Base-by-base conservation (phyloP, 2,113 vertebrate genomes). In the Syrrhaptes paradoxus region DNA sequence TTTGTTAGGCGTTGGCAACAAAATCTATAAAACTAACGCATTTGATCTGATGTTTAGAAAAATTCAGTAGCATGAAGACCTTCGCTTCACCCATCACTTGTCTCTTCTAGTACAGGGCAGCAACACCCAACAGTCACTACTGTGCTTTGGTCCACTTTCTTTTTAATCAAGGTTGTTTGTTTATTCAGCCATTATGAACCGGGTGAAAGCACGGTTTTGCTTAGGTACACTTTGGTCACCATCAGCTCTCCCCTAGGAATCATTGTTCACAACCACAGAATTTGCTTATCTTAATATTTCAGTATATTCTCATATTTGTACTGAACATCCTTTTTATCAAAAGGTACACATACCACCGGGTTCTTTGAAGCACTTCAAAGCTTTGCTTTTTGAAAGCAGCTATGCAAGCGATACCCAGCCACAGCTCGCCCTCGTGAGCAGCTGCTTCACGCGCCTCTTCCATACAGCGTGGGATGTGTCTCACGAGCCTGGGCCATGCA, bases 281-380 rank as follows among this genome's bases (percentile, higher is more conserved):
- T 92, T 58, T 61, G 76, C 90, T 97, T 95, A 96, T 97, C 95
- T 96, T 96, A 94, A 7, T 93, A 95, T 93, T 94, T 86, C 95
- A 96, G 95, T 92, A 86, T 95, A 96, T 95, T 96, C 90, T 97
- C 76, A 48, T 92, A 96, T 92, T 95, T 96, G 95, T 94, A 91
- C 72, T 2, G 22, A 95, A 96, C 95, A 96, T 96, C 93, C 95
- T 97, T 93, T 91, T 80, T 80, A 96, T 95, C 95, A 97, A 97
- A 96, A 96, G 90, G 68, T 84, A 90, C 83, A 57, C 92, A 90
- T 81, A 93, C 90, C 52, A 82, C 86, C 17, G 68, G 19, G 75
- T 61, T 90, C 95, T 97, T 96, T 97, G 96, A 97, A 96, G 94
- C 76, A 95, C 94, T 95, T 97, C 96, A 96, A 97, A 97, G 95